Conservation (phyloP, 1,140 invertebrate genomes). For the Limonius californicus region DNA sequence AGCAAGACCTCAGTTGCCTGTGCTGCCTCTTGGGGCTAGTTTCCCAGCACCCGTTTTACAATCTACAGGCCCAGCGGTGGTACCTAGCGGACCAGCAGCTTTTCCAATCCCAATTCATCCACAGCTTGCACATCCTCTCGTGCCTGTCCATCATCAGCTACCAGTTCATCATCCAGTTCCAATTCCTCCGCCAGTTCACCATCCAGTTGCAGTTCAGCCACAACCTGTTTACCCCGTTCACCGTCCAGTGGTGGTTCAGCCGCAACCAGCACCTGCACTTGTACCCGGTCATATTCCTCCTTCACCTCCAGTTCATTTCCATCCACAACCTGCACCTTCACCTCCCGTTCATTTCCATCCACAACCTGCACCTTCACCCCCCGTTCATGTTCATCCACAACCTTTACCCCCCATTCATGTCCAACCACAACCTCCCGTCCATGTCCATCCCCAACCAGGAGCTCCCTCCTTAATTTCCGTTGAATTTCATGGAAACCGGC, state of each 20-base stretch:
- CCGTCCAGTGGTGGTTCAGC: neutral
- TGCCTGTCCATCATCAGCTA: neutral
- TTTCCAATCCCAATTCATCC: conserved; percentile 3
- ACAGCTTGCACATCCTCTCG: neutral
- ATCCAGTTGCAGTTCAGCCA: neutral
- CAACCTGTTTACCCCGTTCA: neutral
- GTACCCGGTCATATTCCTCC: neutral
- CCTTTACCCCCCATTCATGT: too few species aligned
- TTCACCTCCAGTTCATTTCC: neutral
- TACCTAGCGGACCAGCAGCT: neutral
- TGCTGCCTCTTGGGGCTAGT: neutral
- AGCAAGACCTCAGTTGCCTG: neutral
- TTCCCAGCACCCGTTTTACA: conserved; percentile 4
- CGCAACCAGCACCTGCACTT: neutral
- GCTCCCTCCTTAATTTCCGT: too few species aligned
- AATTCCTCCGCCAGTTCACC: neutral
- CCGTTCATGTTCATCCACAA: too few species aligned
- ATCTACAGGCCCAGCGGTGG: too few species aligned
- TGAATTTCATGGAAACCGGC: too few species aligned
- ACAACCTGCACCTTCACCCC: neutral
- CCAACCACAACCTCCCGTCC: too few species aligned
- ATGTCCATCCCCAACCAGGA: too few species aligned
- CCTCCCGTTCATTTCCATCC: neutral
- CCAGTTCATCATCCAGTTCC: neutral
- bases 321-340: neutral